Evolutionary conservation across 2,888 invertebrate species (phyloP).

Genomic region (Xestia ashworthii): DNA sequence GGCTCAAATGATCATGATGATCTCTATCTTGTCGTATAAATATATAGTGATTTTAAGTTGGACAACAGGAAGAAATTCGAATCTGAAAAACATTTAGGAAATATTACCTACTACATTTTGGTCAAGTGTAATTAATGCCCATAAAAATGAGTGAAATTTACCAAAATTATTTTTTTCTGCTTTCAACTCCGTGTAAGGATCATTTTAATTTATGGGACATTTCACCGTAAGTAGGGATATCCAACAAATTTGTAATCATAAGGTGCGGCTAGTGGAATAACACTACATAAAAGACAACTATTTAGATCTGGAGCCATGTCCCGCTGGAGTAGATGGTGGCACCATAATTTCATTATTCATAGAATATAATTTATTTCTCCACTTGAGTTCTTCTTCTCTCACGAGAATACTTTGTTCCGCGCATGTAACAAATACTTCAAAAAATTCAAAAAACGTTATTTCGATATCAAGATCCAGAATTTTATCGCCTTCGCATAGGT

Average conservation of each 20-base stretch:
- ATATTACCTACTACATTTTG: neutral
- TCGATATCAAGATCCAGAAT: slow-evolving; percentile 88
- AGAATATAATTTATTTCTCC: slow-evolving; percentile 67
- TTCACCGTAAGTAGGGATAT: neutral
- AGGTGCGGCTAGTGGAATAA: neutral
- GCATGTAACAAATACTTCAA: slow-evolving; percentile 89
- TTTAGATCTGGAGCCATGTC: slow-evolving; percentile 39
- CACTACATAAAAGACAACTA: slow-evolving; percentile 9
- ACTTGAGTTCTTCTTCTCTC: slow-evolving; percentile 73
- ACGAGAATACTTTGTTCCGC: slow-evolving; percentile 81
- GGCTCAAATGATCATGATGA: too few relatives aligned
- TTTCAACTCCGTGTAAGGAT: neutral
- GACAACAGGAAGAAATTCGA: neutral
- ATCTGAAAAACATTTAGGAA: neutral
- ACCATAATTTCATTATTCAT: slow-evolving; percentile 28
- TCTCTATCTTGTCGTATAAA: too few relatives aligned
- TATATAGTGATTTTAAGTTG: neutral
- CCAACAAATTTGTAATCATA: neutral
- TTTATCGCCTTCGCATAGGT: slow-evolving; percentile 76
- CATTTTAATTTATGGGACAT: too few relatives aligned
- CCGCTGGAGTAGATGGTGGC: slow-evolving; percentile 51
- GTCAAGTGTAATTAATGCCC: neutral
- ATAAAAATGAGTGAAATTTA: neutral
- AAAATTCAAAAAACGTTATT: slow-evolving; percentile 91
- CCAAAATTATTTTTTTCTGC: neutral